These are phyloP conservation scores for Melanotaenia maccullochi DNA, from an alignment of 2,797 vertebrate species.

Conservation along the genomic window DNA sequence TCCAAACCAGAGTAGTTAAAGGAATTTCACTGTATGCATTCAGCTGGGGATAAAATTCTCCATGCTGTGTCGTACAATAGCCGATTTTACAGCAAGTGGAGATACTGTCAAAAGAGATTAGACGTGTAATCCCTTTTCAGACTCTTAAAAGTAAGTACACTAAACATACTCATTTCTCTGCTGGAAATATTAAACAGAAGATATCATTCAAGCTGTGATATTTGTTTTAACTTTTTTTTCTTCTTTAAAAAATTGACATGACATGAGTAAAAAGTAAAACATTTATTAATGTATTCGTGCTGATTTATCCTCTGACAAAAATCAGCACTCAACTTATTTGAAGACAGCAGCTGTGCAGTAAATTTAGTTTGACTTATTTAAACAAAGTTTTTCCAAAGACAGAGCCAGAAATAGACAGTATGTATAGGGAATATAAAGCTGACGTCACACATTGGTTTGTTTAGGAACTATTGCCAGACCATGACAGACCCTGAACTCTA, in stretches of 20 bases:
- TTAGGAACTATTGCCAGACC: too few species aligned
- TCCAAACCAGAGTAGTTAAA: constrained; percentile 34
- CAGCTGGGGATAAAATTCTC: constrained; percentile 58
- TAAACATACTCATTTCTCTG: constrained; percentile 28
- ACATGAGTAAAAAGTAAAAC: too few species aligned
- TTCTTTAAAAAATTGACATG: not conserved
- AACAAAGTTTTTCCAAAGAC: too few species aligned
- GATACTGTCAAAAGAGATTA: constrained; percentile 62
- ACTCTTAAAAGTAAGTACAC: constrained; percentile 31
- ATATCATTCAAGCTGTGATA: not conserved
- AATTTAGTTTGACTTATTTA: too few species aligned
- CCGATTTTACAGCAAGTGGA: constrained; percentile 51
- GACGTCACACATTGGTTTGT: too few species aligned
- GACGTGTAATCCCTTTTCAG: constrained; percentile 43
- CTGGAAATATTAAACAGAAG: constrained; percentile 15
- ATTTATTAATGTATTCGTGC: too few species aligned
- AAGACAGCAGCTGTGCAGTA: too few species aligned
- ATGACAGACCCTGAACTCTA: too few species aligned
- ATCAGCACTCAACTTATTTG: too few species aligned
- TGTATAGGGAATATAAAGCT: too few species aligned
- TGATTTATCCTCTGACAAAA: too few species aligned
- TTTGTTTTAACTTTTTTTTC: not conserved
- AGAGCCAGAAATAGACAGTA: too few species aligned
- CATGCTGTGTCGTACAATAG: constrained; percentile 44
- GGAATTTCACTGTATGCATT: constrained; percentile 45